Conservation (phyloP, 2,797 vertebrate genomes). For the Notoglanidium macrostoma region DNA sequence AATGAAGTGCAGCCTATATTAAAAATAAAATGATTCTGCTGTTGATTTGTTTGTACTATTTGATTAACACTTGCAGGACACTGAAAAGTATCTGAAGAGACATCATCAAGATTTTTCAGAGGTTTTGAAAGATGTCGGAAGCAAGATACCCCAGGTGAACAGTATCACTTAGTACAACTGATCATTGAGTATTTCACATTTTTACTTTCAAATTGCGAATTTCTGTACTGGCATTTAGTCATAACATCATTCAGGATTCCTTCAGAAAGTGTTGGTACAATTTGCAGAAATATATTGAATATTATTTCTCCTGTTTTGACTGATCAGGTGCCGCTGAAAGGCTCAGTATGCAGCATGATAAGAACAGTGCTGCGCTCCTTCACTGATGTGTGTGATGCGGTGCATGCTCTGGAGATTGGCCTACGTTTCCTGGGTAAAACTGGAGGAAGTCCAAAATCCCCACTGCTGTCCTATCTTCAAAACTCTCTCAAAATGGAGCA, state of each 20-base stretch:
- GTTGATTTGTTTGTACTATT: not conserved
- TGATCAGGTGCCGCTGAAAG: conserved; percentile 68
- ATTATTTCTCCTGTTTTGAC: not conserved
- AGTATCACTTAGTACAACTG: not conserved
- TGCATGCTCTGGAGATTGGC: conserved; percentile 68
- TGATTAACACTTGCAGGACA: conserved; percentile 62
- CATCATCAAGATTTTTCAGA: conserved; percentile 72
- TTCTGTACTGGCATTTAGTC: not conserved
- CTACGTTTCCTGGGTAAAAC: conserved; percentile 75
- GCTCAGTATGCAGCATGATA: conserved; percentile 62
- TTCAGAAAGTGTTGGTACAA: not conserved
- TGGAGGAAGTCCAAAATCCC: conserved; percentile 57
- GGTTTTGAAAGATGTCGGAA: conserved; percentile 70
- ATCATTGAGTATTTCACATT: not conserved
- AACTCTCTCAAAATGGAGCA: conserved; percentile 67
- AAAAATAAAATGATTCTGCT: not conserved
- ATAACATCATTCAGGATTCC: not conserved
- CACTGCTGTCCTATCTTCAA: conserved; percentile 66
- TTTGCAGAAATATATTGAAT: not conserved
- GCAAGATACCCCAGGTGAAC: conserved; percentile 72
- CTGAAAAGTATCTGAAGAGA: conserved; percentile 69
- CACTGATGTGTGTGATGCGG: conserved; percentile 71
- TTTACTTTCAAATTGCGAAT: not conserved
- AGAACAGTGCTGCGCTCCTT: conserved; percentile 67
- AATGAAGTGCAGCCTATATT: not conserved